Conservation (phyloP, 2,797 vertebrate species). For the Gallinago stenura region DNA sequence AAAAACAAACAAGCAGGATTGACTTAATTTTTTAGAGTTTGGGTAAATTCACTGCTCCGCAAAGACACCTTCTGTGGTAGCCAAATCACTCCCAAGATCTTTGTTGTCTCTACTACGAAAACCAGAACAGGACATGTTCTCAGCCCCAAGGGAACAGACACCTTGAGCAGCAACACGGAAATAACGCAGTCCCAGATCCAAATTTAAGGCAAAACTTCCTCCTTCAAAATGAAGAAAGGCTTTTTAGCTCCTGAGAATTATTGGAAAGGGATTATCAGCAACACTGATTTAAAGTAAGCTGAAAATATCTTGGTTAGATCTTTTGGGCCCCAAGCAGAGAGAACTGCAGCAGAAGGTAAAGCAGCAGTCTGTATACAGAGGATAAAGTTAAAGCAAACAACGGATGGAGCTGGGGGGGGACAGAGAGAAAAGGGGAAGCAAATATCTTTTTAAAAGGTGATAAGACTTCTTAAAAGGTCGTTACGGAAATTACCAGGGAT, state of each 20-base stretch:
- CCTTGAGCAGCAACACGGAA: not conserved
- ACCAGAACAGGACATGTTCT: not conserved
- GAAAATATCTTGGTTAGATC: not conserved
- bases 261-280: conserved; percentile 25
- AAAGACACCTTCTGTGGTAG: not conserved
- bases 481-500: not conserved
- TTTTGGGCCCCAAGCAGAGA: not conserved
- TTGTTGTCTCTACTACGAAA: not conserved
- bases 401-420: not conserved
- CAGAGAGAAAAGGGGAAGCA: not conserved
- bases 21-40: not conserved
- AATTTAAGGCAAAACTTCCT: not conserved
- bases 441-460: not conserved
- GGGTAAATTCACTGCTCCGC: not conserved
- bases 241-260: conserved; percentile 18
- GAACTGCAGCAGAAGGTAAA: not conserved
- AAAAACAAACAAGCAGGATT: not conserved
- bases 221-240: not conserved
- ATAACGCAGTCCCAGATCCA: not conserved
- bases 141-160: not conserved
- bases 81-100: not conserved
- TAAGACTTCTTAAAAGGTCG: not conserved
- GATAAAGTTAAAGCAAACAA: not conserved
- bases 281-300: not conserved
- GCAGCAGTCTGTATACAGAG: not conserved